Evolutionary conservation across 2,113 vertebrate genomes (phyloP), one percentile per base, ranked within the genome.

Genomic region (Lophochroa leadbeateri): DNA sequence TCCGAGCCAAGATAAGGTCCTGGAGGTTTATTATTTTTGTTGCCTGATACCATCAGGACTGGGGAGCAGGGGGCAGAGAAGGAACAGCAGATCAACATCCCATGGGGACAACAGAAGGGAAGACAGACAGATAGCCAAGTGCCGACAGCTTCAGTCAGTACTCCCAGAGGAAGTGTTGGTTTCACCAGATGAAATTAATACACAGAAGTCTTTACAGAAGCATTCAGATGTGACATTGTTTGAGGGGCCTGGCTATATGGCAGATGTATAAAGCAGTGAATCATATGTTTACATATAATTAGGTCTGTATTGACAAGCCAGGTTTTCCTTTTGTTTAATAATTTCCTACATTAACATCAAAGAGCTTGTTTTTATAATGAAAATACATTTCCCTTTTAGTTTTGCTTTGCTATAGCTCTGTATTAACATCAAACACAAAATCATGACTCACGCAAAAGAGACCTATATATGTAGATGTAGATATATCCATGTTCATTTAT

Each of bases 1-100:
- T 98, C 98, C 98, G 98, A 98, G 98, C 95, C 98, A 98, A 98
- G 98, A 99, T 99, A 98, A 98, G 98, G 97, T 98, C 98, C 97
- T 98, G 92, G 97, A 93, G 97, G 98, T 98, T 99, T 98, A 98
- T 99, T 99, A 96, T 98, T 98, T 98, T 98, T 98, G 97, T 97
- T 97, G 97, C 97, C 96, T 97, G 98, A 98, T 99, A 98, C 98
- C 98, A 98, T 98, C 98, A 96, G 98, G 97, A 97, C 94, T 97
- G 96, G 97, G 97, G 97, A 98, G 97, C 97, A 94, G 79, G 90
- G 97, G 96, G 85, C 94, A 96, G 92, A 95, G 93, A 96, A 85
- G 91, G 88, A 97, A 96, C 93, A 96, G 97, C 95, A 88, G 96
- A 97, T 97, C 95, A 81, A 44, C 88, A 69, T 97, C 97, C 96